Base-by-base conservation (phyloP, 1,140 invertebrate species). In the Piezodorus guildinii region DNA sequence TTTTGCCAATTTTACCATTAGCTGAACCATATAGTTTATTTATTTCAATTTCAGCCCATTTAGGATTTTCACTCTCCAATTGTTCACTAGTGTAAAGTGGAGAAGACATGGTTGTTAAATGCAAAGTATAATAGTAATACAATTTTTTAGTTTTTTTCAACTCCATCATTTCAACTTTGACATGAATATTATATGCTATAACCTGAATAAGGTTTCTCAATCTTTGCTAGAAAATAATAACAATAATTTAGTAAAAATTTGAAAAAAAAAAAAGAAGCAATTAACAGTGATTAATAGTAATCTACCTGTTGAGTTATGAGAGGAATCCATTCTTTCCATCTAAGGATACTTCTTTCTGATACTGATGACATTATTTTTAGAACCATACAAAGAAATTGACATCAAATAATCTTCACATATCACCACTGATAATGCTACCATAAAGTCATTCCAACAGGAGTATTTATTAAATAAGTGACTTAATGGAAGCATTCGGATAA, bases 81-180 rank as follows among this genome's bases (percentile, higher is more conserved):
- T 81, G 80, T 73, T 94, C 90, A 74, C 91, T 94, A 3, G 85
- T 90, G 71, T 91, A 95, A 69, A 94, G 87, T 16, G 90, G 88
- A 61, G 87, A 84, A 44, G 84, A 85, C 86, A 88, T 89, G 61
- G 80, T 82, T 3, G 85, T 85, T 67, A 83, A 77, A 72, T 93
- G 89, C 23, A 93, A 74, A 0, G 88, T 91, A 66, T 86, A 85
- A 72, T 90, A 91, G 70, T 85, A 82, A 73, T 78, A 81, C 69
- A 77, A 74, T 64, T 71, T 78, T 69, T 62, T 49, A 45, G 23
- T 25, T 30, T 30, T 46, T 15, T 27, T 27, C 12, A 62, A 44
- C 52, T 61, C 51, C 71, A 72, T 51, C 61, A 72, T 70, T 74
- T 76, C 67, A 27, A 70, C 70, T 71, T 73, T 69, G 58, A 68